Evolutionary conservation across 1,140 invertebrate genomes (phyloP).

Genomic region (Gyrodactylus salaris): DNA sequence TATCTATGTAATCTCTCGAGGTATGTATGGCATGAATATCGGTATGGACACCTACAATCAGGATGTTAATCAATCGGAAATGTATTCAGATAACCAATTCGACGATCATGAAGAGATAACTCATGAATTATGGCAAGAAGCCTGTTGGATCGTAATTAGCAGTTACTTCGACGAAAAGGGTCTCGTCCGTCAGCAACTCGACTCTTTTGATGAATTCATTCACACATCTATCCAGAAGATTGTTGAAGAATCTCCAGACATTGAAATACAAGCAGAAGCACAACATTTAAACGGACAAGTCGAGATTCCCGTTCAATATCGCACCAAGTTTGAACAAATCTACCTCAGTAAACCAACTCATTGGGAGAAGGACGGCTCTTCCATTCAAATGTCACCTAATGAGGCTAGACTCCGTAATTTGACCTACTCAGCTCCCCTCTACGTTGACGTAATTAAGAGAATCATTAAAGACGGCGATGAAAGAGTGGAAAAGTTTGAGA

Average conservation of each 20-base stretch:
- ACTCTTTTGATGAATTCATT: slow-evolving; percentile 97
- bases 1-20: background rate
- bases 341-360: slow-evolving; percentile 92
- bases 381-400: slow-evolving; percentile 94
- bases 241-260: slow-evolving; percentile 81
- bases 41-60: background rate
- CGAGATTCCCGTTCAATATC: background rate
- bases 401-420: slow-evolving; percentile 40
- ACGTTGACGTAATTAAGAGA: slow-evolving; percentile 89
- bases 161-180: slow-evolving; percentile 97
- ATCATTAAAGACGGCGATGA: slow-evolving; percentile 49
- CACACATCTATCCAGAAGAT: slow-evolving; percentile 96
- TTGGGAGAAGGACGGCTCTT: slow-evolving; percentile 96
- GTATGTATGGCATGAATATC: background rate
- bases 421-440: slow-evolving; percentile 60
- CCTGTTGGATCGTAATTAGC: slow-evolving; percentile 98
- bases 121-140: slow-evolving; percentile 81
- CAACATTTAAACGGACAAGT: slow-evolving; percentile 44
- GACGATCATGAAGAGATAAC: slow-evolving; percentile 36
- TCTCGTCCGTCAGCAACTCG: slow-evolving; percentile 78
- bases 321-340: slow-evolving; percentile 72
- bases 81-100: background rate
- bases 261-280: slow-evolving; percentile 80
- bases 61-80: background rate
- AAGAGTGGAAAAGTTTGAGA: slow-evolving; percentile 64